phyloP scores from a whole-genome alignment of 1,140 invertebrate genomes.

The Campoletis sonorensis region DNA sequence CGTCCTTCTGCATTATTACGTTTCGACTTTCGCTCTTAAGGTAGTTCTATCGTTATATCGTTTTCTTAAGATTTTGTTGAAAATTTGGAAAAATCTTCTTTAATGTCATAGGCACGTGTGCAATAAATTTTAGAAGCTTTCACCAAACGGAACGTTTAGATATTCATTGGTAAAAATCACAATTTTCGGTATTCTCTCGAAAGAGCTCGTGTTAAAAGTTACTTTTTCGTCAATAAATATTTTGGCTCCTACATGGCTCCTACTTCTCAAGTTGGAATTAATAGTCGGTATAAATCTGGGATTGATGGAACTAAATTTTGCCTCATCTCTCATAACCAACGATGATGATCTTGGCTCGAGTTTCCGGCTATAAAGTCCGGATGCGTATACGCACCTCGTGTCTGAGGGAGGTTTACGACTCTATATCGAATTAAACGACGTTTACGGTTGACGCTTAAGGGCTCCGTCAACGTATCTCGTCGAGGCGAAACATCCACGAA shows the following conservation, averaged over 20 bases:
- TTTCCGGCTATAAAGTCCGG: constrained; percentile 54
- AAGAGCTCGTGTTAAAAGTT: too few species aligned
- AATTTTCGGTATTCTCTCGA: too few species aligned
- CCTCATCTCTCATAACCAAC: constrained; percentile 33
- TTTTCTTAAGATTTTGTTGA: too few species aligned
- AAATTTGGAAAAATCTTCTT: too few species aligned
- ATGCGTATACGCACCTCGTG: constrained; percentile 13
- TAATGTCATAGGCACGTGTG: too few species aligned
- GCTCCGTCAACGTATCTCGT: background rate
- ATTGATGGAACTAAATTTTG: background rate
- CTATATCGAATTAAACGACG: constrained; percentile 62
- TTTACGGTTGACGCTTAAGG: constrained; percentile 54
- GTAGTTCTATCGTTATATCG: too few species aligned
- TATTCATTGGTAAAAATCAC: too few species aligned
- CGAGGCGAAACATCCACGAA: background rate
- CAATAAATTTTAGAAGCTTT: too few species aligned
- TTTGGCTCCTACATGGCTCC: too few species aligned
- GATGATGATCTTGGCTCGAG: constrained; percentile 53
- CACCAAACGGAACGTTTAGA: too few species aligned
- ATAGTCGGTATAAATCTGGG: background rate
- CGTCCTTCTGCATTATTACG: background rate
- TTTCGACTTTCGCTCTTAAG: too few species aligned
- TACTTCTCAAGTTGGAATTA: background rate
- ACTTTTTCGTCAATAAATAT: too few species aligned
- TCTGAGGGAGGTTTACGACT: constrained; percentile 60